phyloP scores from a whole-genome alignment of 2,113 vertebrate genomes.

The Dasyprocta punctata region DNA sequence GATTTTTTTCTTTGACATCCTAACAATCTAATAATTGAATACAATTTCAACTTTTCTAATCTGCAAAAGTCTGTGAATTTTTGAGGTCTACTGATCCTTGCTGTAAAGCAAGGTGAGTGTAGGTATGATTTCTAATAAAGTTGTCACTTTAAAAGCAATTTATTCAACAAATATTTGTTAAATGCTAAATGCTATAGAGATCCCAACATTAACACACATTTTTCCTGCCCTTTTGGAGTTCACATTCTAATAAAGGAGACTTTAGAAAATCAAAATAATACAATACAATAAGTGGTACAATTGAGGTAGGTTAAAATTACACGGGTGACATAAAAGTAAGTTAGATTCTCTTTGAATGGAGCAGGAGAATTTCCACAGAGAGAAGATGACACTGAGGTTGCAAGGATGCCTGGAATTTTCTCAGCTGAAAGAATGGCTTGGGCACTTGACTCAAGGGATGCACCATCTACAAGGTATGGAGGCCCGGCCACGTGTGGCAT shows the following conservation, averaged over 20 bases:
- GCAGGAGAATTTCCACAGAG: neutral
- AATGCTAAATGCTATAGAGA: conserved; percentile 45
- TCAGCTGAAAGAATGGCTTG: neutral
- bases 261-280: conserved; percentile 62
- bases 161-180: conserved; percentile 70
- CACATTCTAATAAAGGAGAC: conserved; percentile 54
- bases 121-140: neutral
- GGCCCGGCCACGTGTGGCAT: neutral
- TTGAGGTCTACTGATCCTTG: neutral
- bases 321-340: conserved; percentile 63
- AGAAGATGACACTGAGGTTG: neutral
- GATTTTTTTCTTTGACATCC: neutral
- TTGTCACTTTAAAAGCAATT: conserved; percentile 55
- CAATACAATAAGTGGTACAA: conserved; percentile 65
- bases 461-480: neutral
- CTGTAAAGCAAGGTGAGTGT: neutral
- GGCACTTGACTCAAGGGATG: neutral
- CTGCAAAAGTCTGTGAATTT: neutral
- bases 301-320: conserved; percentile 77
- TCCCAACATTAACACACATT: conserved; percentile 55
- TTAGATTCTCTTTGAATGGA: neutral
- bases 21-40: neutral
- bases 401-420: neutral
- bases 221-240: conserved; percentile 76
- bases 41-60: neutral